Base-by-base conservation (phyloP, 2,888 invertebrate genomes). In the Scaeva pyrastri region DNA sequence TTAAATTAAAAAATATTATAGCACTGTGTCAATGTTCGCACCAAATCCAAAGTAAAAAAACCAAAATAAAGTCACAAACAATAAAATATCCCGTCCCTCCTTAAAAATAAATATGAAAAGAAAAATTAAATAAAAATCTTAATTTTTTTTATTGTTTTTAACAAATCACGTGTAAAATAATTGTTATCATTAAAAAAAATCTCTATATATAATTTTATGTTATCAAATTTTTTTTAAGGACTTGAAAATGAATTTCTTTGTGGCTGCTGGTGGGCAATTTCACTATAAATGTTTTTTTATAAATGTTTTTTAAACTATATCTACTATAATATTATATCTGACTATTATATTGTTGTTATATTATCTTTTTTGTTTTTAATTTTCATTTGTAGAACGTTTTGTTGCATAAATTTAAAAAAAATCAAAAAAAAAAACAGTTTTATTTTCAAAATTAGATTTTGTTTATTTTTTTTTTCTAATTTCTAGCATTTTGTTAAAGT, bases 221-320 rank as follows among this genome's bases (percentile, higher is more conserved):
- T 78, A 43, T 50, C 31, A 71, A 85, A 70, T 81, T 84, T 31
- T n/a, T 31, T 78, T 85, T 73, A 81, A 81, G 85, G 81, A 76
- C 76, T 75, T 85, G 76, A 85, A 76, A 76, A 81, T 77, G 76
- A 88, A 88, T 87, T 87, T 88, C 87, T 90, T 90, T 90, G 91
- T 90, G 91, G 91, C 91, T 91, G 91, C 90, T 91, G 90, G 90
- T 90, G 90, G 90, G 90, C 90, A 89, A 90, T 88, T 87, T 88
- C 71, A 83, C 87, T 82, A 68, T 68, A 88, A 82, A 78, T 83
- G 80, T 71, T 87, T 85, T 48, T 82, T 73, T 70, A 77, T 76
- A 76, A 58, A 58, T 76, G 71, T 87, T 3, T 75, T n/a, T 87
- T 79, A 64, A 82, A 73, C 36, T 56, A 79, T 86, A 77, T n/a